phyloP scores from a whole-genome alignment of 92 coral and sea anemone genomes.

The Anthopleura xanthogrammica region DNA sequence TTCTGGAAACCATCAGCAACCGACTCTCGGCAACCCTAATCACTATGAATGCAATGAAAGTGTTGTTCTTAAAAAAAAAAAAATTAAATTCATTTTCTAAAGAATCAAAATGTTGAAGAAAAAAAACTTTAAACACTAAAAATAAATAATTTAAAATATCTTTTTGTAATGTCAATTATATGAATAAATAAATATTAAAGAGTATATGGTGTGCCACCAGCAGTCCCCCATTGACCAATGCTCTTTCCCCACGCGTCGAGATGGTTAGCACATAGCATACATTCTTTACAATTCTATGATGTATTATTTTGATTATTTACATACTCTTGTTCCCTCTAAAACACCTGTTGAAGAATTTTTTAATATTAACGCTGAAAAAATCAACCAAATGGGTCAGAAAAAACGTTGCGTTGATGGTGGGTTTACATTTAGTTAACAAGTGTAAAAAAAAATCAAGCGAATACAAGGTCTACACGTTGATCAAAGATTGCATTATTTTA shows the following conservation, averaged over 20 bases:
- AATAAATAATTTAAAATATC: neutral
- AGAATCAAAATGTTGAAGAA: too few relatives aligned
- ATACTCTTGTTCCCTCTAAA: neutral
- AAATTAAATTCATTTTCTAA: too few relatives aligned
- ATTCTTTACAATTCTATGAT: neutral
- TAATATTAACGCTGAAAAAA: neutral
- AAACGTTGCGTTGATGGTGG: neutral
- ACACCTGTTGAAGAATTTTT: slow-evolving; percentile 34
- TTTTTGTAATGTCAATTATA: neutral
- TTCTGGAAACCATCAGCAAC: too few relatives aligned
- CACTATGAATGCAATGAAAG: too few relatives aligned
- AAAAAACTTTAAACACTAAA: too few relatives aligned
- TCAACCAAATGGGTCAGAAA: neutral
- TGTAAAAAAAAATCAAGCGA: neutral
- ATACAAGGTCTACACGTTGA: neutral
- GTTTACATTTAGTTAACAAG: neutral
- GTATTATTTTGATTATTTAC: slow-evolving; percentile 4
- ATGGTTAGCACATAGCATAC: neutral
- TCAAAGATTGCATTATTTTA: slow-evolving; percentile 4
- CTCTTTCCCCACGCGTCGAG: slow-evolving; percentile 2
- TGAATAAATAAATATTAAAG: neutral
- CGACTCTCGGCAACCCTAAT: too few relatives aligned
- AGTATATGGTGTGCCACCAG: neutral
- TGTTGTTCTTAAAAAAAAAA: too few relatives aligned
- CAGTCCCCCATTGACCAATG: slow-evolving; percentile 1